Evolutionary conservation across 2,797 vertebrate genomes (phyloP).

Genomic region (Aulostomus chinensis): DNA sequence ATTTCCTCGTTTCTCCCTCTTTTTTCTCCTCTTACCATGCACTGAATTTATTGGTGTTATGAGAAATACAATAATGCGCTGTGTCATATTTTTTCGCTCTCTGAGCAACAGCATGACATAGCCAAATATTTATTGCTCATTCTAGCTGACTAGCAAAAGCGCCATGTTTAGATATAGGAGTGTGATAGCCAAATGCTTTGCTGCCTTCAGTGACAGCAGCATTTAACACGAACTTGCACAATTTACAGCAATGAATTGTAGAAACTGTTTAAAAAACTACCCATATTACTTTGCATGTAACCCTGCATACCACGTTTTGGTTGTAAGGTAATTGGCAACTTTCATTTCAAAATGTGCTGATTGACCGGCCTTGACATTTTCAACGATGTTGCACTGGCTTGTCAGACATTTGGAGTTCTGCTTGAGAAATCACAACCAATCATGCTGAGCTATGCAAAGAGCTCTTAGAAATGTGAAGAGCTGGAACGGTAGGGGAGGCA

Average conservation of each 20-base stretch:
- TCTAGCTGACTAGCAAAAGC: constrained; percentile 20
- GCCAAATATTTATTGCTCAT: constrained; percentile 49
- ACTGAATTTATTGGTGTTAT: constrained; percentile 60
- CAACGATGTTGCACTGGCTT: constrained; percentile 21
- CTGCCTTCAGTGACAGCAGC: neutral
- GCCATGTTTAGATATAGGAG: too few relatives aligned
- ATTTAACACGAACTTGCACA: too few relatives aligned
- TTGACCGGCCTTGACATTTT: constrained; percentile 60
- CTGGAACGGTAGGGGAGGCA: constrained; percentile 28
- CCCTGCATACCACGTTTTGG: constrained; percentile 43
- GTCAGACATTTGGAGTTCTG: constrained; percentile 28
- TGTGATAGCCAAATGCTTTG: constrained; percentile 14
- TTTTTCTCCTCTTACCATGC: constrained; percentile 17
- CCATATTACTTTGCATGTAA: constrained; percentile 39
- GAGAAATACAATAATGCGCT: constrained; percentile 66
- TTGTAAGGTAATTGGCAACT: constrained; percentile 56
- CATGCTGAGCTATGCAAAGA: constrained; percentile 63
- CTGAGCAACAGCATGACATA: constrained; percentile 47
- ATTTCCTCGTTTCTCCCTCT: constrained; percentile 13
- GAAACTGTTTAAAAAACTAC: neutral
- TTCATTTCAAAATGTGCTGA: constrained; percentile 58
- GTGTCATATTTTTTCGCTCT: constrained; percentile 47
- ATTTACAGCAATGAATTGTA: neutral
- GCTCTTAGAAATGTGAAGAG: constrained; percentile 51
- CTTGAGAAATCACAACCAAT: constrained; percentile 71